These are phyloP conservation scores for Pollenia griseotomentosa DNA, from an alignment of 2,888 invertebrate species.

Conservation along the genomic window DNA sequence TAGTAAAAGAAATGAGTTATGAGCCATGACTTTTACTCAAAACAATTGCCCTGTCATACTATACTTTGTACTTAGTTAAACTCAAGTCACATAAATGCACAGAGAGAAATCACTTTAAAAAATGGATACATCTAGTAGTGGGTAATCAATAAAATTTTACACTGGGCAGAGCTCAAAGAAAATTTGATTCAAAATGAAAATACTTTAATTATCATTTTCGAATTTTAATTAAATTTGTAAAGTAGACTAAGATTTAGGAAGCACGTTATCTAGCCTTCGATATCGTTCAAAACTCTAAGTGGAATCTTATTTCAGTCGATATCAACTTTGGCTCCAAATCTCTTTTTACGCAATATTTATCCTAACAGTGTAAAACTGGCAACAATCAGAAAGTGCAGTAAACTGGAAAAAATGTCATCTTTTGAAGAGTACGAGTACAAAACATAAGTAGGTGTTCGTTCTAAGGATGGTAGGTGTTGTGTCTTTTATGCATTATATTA, in stretches of 20 bases:
- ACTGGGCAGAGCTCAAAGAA: too few relatives aligned
- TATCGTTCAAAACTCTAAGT: too few relatives aligned
- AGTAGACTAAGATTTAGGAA: too few relatives aligned
- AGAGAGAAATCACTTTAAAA: conserved; percentile 6
- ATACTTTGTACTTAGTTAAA: conserved; percentile 30
- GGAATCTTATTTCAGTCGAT: too few relatives aligned
- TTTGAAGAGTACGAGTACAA: conserved; percentile 32
- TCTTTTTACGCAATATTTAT: background rate
- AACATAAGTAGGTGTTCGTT: conserved; percentile 63
- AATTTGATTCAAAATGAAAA: too few relatives aligned
- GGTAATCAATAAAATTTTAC: too few relatives aligned
- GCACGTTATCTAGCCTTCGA: too few relatives aligned
- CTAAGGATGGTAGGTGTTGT: conserved; percentile 55
- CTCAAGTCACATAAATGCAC: conserved; percentile 6
- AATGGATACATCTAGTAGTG: too few relatives aligned
- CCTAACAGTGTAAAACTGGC: background rate
- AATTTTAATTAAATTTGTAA: too few relatives aligned
- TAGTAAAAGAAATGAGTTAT: conserved; percentile 53
- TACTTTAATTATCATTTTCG: too few relatives aligned
- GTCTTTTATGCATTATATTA: conserved; percentile 24
- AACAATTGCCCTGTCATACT: conserved; percentile 67
- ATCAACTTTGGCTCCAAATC: too few relatives aligned
- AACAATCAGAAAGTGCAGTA: conserved; percentile 44
- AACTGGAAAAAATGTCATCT: conserved; percentile 63
- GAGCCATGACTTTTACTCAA: conserved; percentile 61